Base-by-base conservation (phyloP, 2,888 invertebrate species). In the Lysandra bellargus region DNA sequence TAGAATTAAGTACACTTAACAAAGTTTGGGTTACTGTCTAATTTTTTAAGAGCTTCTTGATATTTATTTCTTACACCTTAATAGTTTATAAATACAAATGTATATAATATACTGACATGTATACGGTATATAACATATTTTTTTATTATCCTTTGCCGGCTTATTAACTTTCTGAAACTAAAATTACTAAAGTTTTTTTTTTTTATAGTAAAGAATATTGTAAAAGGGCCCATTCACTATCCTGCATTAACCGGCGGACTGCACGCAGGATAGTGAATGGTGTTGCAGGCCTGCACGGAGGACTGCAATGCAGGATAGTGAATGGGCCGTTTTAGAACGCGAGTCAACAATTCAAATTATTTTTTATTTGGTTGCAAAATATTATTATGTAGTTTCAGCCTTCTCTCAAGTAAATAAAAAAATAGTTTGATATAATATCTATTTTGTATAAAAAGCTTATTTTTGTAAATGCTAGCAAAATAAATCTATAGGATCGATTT, bases 1-100 rank as follows among this genome's bases (percentile, higher is more conserved):
- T 75, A 49, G 40, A n/a, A 75, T 57, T 57, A 57, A 57, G 57
- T 57, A 4, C 17, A 57, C 57, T 57, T 57, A 57, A 57, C 57
- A 17, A 57, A 57, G 17, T 57, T 14, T 57, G 17, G 17, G 12
- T 57, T 57, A 57, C 4, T 57, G 57, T 57, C 57, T 57, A 57
- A 57, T 57, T 57, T 44, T 49, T 12, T 49, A 72, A 49, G 74
- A 44, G 74, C 74, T 75, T 75, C 44, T 44, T 44, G 14, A 75
- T 75, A 75, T 75, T 75, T 49, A 75, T 75, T 75, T 75, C 49
- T 75, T 49, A 23, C 74, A 75, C n/a, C 49, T 9, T 7, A 37
- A 14, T 33, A 37, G 4, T 72, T 72, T 72, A 37, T 72, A 72
- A 72, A 37, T 6, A 72, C 37, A 37, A 37, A 30, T 72, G 37